Evolutionary conservation across 1,140 invertebrate genomes (phyloP), one percentile per base, ranked within the genome.

Genomic region (Drosophila sp.): DNA sequence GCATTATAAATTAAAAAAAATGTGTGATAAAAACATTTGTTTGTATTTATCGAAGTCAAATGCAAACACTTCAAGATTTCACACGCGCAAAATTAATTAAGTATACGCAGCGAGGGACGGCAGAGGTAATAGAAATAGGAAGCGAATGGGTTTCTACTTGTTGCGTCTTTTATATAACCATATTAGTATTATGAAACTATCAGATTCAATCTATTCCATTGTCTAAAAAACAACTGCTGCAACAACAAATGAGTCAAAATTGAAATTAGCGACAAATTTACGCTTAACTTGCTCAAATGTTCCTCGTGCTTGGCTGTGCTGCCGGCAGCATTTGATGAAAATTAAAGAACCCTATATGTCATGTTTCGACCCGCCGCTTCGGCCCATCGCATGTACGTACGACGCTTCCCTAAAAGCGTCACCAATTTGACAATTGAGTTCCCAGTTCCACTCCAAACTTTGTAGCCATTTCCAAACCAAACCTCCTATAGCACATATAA

Each of bases 191-290:
- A 32, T 30, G 57, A 41, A 67, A 10, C 64, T 40, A 44, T 68
- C 44, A 56, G 33, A 66, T 55, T 44, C 62, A 61, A 81, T 29
- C 44, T 63, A 63, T 63, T 33, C 63, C 47, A 62, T 62, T 66
- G 57, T 65, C 35, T 50, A 62, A 30, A 40, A 60, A 62, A 69
- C 40, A 70, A 41, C n/a, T 29, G 30, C 57, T 41, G 47, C 60
- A 72, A 62, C 80, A 82, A 75, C 72, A 72, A 72, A 63, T 68
- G 35, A 44, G 30, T 63, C 60, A 63, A 60, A 75, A 70, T 77
- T 73, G 54, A 60, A 85, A 86, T 86, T 86, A 76, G 82, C 65
- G 50, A 85, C 71, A 81, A 85, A 87, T 87, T 85, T 78, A 70
- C 55, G 64, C 67, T 85, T 82, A 85, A 85, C 75, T 85, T 75